Evolutionary conservation across 2,888 invertebrate species (phyloP).

Genomic region (Maniola hyperantus): DNA sequence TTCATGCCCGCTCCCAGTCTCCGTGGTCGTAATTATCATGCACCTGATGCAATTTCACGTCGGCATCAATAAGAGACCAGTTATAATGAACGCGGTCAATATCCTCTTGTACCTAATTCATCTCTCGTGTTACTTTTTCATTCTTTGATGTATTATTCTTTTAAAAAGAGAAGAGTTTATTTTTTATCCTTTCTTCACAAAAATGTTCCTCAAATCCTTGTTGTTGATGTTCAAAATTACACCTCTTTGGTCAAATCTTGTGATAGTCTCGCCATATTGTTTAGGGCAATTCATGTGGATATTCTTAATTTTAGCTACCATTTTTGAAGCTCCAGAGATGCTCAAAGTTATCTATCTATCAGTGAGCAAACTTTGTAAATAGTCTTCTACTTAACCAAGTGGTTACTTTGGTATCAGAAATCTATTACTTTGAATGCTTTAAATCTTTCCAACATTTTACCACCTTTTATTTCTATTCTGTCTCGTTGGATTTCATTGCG

Average conservation of each 20-base stretch:
- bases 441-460: slow-evolving; percentile 2
- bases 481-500: slow-evolving; percentile 18
- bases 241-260: too few species aligned
- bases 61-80: slow-evolving; percentile 51
- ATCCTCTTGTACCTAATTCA: slow-evolving; percentile 9
- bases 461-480: slow-evolving; percentile 11
- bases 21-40: slow-evolving; percentile 37
- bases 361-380: neutral
- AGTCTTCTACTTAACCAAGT: neutral
- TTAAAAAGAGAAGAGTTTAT: neutral
- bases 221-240: too few species aligned
- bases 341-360: neutral
- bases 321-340: neutral
- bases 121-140: neutral
- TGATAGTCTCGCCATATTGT: too few species aligned
- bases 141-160: neutral
- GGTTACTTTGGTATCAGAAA: neutral
- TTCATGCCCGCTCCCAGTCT: slow-evolving; percentile 30
- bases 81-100: slow-evolving; percentile 30
- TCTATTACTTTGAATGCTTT: neutral
- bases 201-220: too few species aligned
- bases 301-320: too few species aligned
- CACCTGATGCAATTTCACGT: slow-evolving; percentile 60
- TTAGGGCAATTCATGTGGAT: too few species aligned
- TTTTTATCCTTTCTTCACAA: neutral